Evolutionary conservation across 2,888 invertebrate genomes (phyloP).

Genomic region (Acrobasis consociella): DNA sequence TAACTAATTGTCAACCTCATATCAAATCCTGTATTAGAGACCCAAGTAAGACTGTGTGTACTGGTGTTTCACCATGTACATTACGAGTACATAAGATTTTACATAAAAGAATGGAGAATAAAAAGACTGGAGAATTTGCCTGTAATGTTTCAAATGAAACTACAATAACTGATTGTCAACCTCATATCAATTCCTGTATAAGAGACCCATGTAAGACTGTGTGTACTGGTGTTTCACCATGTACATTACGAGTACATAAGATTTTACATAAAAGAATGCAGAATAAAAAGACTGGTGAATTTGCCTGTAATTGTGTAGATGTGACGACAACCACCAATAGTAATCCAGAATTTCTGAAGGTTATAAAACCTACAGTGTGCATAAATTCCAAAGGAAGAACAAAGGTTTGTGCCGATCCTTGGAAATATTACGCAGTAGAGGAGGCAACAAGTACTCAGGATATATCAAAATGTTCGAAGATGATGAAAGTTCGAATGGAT

Average conservation of each 20-base stretch:
- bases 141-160: not conserved
- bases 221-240: too few relatives aligned
- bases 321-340: not conserved
- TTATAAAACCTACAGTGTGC: not conserved
- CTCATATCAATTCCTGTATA: not conserved
- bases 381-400: not conserved
- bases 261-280: not conserved
- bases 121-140: not conserved
- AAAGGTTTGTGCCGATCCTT: not conserved
- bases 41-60: not conserved
- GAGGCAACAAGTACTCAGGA: not conserved
- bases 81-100: not conserved
- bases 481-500: not conserved
- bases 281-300: not conserved
- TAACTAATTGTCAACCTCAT: too few relatives aligned
- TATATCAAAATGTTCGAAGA: not conserved
- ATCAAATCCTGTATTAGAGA: not conserved
- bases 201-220: not conserved
- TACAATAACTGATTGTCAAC: too few relatives aligned
- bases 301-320: not conserved
- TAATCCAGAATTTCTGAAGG: not conserved
- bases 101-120: not conserved
- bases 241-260: not conserved
- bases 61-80: not conserved
- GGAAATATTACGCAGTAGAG: not conserved